A percentile compares a stretch with the other conserved stretches of the same genome.
phyloP scores from a whole-genome alignment of 2,113 vertebrate genomes.

The human region GRCh38 chr1:92134001-92134500 shows the following conservation, averaged over 20 bases:
- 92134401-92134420: background rate
- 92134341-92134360: background rate
- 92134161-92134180: background rate
- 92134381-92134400: background rate
- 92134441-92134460: background rate
- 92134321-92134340: background rate
- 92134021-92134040: background rate
- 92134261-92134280: background rate
- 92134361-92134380: background rate
- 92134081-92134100: background rate
- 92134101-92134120: background rate
- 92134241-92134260: conserved; percentile 20
- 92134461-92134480: background rate
- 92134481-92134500: background rate
- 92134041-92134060: background rate
- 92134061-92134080: background rate
- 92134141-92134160: background rate
- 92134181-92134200: conserved; percentile 32
- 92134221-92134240: background rate
- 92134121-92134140: background rate
- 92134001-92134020: background rate
- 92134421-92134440: background rate
- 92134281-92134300: conserved; percentile 46
- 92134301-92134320: background rate
- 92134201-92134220: conserved; percentile 11